Base-by-base conservation (phyloP, 2,797 vertebrate species). In the Urophycis tenuis region DNA sequence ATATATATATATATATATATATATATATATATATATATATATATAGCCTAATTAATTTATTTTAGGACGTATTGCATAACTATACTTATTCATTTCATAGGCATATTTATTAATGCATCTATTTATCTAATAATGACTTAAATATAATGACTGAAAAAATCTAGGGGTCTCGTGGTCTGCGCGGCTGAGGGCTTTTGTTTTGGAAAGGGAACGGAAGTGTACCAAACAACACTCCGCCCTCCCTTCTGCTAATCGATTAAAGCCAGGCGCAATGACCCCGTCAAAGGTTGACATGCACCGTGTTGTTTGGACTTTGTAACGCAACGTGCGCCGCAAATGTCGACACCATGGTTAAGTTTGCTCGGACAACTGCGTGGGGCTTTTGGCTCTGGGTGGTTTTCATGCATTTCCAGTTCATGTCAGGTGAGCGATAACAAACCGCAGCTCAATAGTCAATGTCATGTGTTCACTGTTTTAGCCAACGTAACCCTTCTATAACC, bases 381-480 rank as follows among this genome's bases (percentile, higher is more conserved):
- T 60, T 84, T 2, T 81, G 19, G 67, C 72, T 90, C 11, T 88
- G 84, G 83, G 75, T 33, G 74, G 70, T 87, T 67, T 81, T 83
- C 32, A 15, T 81, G 78, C 84, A 74, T n/a, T 25, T 86, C 64
- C 69, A 80, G 53, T 32, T 69, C 75, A 0, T 74, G 49, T 83
- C 89, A 87, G 88, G 89, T 91, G 80, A 88, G 88, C 35, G 12
- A 12, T 25, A 12, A 33, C 31, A n/a, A 41, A 32, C 29, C 14
- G 14, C 30, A 41, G 25, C 22, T 30, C 72, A 10, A 19, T 53
- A 53, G 3, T 22, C 45, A 19, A 41, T 15, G 12, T 12, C 39
- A 22, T 53, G 45, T 60, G 53, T 25, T 60, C 6, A 60, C 53
- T n/a, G 22, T n/a, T 25, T 60, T 60, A 60, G 45, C 45, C 0